phyloP scores from a whole-genome alignment of 1,140 invertebrate genomes.

The Lasaia peninsularis region DNA sequence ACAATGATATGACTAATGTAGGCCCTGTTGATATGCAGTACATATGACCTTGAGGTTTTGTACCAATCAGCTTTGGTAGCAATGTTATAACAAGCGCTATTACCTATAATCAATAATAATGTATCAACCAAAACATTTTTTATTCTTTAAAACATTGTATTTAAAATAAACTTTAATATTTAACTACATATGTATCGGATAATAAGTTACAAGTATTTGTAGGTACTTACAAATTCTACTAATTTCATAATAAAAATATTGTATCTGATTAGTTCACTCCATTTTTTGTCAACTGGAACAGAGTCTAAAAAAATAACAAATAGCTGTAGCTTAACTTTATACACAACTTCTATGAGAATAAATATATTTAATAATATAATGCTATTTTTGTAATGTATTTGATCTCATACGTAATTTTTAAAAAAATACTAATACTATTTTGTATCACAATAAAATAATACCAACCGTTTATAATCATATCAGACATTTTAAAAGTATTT shows the following conservation, averaged over 20 bases:
- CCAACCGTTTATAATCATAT: slow-evolving; percentile 70
- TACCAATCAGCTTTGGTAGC: slow-evolving; percentile 41
- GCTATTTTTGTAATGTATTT: too few species aligned
- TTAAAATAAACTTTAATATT: too few species aligned
- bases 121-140: slow-evolving; percentile 9
- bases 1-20: slow-evolving; percentile 58
- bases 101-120: slow-evolving; percentile 50
- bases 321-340: background rate
- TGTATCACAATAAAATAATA: background rate
- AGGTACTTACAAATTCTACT: slow-evolving; percentile 68
- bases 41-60: slow-evolving; percentile 63
- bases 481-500: slow-evolving; percentile 44
- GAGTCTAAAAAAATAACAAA: slow-evolving; percentile 46
- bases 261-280: slow-evolving; percentile 64
- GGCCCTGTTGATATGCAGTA: slow-evolving; percentile 67
- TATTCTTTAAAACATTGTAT: too few species aligned
- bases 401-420: too few species aligned
- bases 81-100: slow-evolving; percentile 51
- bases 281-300: slow-evolving; percentile 66
- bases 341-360: too few species aligned
- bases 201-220: too few species aligned
- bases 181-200: too few species aligned
- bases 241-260: slow-evolving; percentile 73
- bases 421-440: background rate
- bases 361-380: too few species aligned